These are phyloP conservation scores for Presbytis comata DNA, from an alignment of 2,797 vertebrate species.

Conservation along the genomic window DNA sequence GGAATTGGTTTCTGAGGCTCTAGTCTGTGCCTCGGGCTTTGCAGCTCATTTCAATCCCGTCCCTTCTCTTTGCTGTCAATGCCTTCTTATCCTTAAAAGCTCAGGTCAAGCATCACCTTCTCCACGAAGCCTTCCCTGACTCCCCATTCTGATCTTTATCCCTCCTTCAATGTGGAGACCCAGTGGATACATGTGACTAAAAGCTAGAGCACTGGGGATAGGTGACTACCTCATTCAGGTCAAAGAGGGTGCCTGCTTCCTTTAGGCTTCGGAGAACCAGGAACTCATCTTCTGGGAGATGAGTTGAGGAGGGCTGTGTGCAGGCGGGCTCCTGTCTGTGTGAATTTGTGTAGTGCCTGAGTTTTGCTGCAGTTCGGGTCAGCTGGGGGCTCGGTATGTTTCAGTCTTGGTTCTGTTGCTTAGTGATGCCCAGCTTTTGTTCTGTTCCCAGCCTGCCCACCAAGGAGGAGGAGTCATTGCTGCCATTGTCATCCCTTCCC, in stretches of 20 bases:
- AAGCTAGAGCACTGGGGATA: background rate
- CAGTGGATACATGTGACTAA: background rate
- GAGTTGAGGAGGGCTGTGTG: background rate
- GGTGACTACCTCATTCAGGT: too few species aligned
- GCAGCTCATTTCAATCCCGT: background rate
- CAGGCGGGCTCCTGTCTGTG: background rate
- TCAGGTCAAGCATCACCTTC: background rate
- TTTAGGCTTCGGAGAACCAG: background rate
- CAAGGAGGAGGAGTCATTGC: constrained; percentile 46
- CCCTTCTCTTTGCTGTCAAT: background rate
- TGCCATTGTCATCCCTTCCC: background rate
- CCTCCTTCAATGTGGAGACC: background rate
- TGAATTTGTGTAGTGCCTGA: background rate
- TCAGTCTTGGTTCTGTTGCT: background rate
- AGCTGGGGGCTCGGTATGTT: background rate
- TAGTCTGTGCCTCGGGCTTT: background rate
- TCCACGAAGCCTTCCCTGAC: background rate
- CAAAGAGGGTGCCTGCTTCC: background rate
- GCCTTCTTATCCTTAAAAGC: background rate
- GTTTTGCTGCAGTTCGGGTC: background rate
- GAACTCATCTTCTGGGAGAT: background rate
- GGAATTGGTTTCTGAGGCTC: background rate
- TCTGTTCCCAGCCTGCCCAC: constrained; percentile 62
- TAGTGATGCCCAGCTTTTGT: background rate
- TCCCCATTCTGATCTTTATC: background rate